Evolutionary conservation across 1,140 invertebrate genomes (phyloP).

Genomic region (Paramacrobiotus metropolitanus): DNA sequence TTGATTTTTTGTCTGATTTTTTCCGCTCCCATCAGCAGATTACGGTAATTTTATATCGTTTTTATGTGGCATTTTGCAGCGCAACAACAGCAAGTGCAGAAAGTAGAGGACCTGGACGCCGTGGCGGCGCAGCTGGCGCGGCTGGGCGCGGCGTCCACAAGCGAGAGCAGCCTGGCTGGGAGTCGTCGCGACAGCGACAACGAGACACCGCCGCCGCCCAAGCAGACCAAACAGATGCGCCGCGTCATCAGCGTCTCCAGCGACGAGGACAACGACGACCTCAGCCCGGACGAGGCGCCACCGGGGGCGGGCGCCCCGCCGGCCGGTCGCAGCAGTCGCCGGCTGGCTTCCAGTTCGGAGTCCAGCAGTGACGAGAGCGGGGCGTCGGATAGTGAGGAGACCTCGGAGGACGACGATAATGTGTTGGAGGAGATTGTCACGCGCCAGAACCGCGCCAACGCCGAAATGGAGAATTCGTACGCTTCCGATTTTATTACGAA

Average conservation of each 20-base stretch:
- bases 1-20: no score
- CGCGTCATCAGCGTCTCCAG: neutral
- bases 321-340: neutral
- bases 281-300: neutral
- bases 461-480: no score
- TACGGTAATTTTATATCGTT: no score
- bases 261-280: neutral
- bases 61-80: no score
- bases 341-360: neutral
- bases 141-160: conserved; percentile 54
- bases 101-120: neutral
- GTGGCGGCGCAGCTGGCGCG: conserved; percentile 23
- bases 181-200: conserved; percentile 7
- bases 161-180: conserved; percentile 44
- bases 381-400: conserved; percentile 23
- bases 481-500: no score
- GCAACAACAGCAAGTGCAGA: conserved; percentile 9
- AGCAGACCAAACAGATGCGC: conserved; percentile 9
- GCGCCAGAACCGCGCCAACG: neutral
- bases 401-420: conserved; percentile 12
- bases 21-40: no score
- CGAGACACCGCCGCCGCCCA: conserved; percentile 4
- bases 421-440: conserved; percentile 8
- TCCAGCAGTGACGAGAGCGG: conserved; percentile 24
- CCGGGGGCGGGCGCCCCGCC: no score